Evolutionary conservation across 2,888 invertebrate genomes (phyloP).

Genomic region (Lamellibrachia satsuma): DNA sequence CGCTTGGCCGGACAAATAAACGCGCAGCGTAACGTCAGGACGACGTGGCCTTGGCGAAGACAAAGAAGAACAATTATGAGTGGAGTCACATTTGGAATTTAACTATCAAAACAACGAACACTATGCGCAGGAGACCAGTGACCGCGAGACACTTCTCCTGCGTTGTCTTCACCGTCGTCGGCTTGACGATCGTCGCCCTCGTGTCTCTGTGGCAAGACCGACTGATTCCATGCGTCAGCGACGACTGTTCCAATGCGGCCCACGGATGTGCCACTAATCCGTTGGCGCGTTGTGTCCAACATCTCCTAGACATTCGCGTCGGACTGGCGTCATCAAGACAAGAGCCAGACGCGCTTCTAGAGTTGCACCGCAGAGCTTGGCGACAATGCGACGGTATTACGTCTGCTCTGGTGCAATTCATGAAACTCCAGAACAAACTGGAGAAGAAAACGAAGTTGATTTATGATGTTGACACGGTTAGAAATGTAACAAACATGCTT

Average conservation of each 20-base stretch:
- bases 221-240: not conserved
- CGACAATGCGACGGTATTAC: not conserved
- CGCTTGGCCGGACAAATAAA: not conserved
- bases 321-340: not conserved
- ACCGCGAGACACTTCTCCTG: not conserved
- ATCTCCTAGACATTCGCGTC: constrained; percentile 17
- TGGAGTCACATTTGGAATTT: not conserved
- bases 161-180: not conserved
- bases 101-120: not conserved
- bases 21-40: not conserved
- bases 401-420: not conserved
- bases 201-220: not conserved
- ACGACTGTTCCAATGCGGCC: not conserved
- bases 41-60: not conserved
- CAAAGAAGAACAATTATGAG: not conserved
- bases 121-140: not conserved
- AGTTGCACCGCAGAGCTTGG: not conserved
- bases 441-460: not conserved
- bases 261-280: not conserved
- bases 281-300: not conserved
- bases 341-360: not conserved
- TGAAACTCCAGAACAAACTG: not conserved
- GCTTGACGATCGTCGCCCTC: not conserved
- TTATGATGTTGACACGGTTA: not conserved
- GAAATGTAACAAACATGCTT: not conserved